Base-by-base conservation (phyloP, 1,140 invertebrate genomes). In the Ostrea denselamellosa region DNA sequence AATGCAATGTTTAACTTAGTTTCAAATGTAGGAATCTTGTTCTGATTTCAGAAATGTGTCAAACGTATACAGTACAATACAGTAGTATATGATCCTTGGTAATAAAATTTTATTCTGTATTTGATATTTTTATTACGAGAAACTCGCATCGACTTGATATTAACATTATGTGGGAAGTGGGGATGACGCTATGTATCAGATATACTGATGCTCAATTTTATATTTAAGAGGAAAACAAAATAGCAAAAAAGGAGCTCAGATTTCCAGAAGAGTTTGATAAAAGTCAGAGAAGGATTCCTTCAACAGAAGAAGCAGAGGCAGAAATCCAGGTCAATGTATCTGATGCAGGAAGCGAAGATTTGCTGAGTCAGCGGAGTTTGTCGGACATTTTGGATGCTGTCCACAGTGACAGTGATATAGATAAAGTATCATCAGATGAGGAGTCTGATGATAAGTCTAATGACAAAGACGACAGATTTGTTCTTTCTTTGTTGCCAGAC, bases 301-400 rank as follows among this genome's bases (percentile, higher is more conserved):
- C 28, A 34, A 12, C 22, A 12, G 25, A 14, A 77, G 14, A 77
- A 34, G 10, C 10, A 28, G 9, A 12, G 9, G 12, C 9, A 10
- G 28, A 14, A 2, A 34, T 77, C 25, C 14, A 77, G 8, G 25
- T 5, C 0, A 12, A 34, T 77, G 25, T 8, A 25, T 77, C 68
- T 12, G 68, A 77, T 34, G 68, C 9, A 10, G 68, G 10, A 34
- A 34, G 68, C 12, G 68, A 77, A 34, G 68, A 77, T 34, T 34
- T 77, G 9, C 25, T 34, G 25, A 77, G 68, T 77, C 68, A 77
- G 9, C 5, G 68, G 28, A 77, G 68, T 34, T 77, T 77, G 25
- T 77, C 68, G 14, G 68, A 77, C 68, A 77, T 77, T 34, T 77
- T 77, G 68, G 68, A 77, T 77, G 68, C 68, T 12, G 68, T 8